phyloP scores from a whole-genome alignment of 1,140 invertebrate species.

The Pseudomyrmex cubaensis region DNA sequence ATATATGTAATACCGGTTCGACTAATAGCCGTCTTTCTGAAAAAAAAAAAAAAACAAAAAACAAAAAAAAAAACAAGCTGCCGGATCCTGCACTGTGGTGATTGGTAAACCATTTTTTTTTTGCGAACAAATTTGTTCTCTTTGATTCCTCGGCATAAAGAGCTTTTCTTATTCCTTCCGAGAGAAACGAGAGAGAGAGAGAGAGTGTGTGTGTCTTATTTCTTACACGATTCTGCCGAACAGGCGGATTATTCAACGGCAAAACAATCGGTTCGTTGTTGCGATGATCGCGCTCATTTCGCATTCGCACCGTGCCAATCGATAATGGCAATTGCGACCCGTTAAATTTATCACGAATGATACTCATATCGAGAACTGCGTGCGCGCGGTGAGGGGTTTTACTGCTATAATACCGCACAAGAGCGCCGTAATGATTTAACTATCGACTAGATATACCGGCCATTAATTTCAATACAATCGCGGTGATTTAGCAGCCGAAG shows the following conservation, averaged over 20 bases:
- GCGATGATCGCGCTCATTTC: slow-evolving; percentile 21
- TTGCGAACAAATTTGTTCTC: neutral
- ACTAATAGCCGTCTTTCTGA: slow-evolving; percentile 27
- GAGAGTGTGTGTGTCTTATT: slow-evolving; percentile 18
- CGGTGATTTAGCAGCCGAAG: no score
- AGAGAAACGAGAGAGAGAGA: neutral
- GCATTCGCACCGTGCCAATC: neutral
- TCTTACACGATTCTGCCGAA: neutral
- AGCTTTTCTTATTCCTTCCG: neutral
- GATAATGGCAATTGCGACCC: neutral
- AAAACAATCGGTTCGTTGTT: slow-evolving; percentile 1
- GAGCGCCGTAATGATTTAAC: neutral
- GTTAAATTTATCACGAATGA: slow-evolving; percentile 25
- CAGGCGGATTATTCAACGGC: slow-evolving; percentile 16
- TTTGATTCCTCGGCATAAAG: neutral
- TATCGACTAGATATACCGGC: slow-evolving; percentile 1
- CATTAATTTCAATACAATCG: no score
- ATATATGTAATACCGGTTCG: slow-evolving; percentile 25
- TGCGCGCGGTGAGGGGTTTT: neutral
- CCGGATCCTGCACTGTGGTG: neutral
- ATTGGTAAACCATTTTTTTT: neutral
- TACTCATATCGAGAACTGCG: neutral
- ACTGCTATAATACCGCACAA: neutral
- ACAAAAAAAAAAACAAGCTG: no score
- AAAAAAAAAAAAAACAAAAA: neutral